phyloP scores from a whole-genome alignment of 2,797 vertebrate species.

The Synanceia verrucosa region DNA sequence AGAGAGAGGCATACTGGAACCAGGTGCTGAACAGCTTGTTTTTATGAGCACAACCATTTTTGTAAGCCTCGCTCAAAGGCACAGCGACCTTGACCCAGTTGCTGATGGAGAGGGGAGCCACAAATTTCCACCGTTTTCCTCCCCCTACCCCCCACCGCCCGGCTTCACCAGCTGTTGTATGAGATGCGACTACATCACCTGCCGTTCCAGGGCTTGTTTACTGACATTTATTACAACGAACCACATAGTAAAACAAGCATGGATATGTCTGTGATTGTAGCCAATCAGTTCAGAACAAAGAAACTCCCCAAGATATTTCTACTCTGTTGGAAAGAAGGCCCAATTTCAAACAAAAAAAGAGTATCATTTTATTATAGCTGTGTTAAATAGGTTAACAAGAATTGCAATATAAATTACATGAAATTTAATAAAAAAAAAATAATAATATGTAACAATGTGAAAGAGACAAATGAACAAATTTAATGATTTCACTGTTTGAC shows the following conservation, averaged over 20 bases:
- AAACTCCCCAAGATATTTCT: background rate
- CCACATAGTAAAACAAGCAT: slow-evolving; percentile 45
- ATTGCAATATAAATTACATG: background rate
- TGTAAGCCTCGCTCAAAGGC: slow-evolving; percentile 46
- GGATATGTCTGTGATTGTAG: slow-evolving; percentile 5
- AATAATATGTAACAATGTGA: background rate
- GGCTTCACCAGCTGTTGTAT: slow-evolving; percentile 67
- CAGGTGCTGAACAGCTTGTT: slow-evolving; percentile 64
- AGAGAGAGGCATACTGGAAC: slow-evolving; percentile 18
- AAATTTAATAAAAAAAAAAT: background rate
- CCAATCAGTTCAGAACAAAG: background rate
- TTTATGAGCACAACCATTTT: slow-evolving; percentile 54
- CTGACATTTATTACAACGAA: slow-evolving; percentile 59
- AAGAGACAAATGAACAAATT: background rate
- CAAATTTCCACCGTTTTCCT: slow-evolving; percentile 8
- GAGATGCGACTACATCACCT: slow-evolving; percentile 62
- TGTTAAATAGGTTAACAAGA: background rate
- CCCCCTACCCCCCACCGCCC: background rate
- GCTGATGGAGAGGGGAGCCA: slow-evolving; percentile 36
- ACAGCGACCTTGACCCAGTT: slow-evolving; percentile 75
- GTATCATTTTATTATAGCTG: background rate
- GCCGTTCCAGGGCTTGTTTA: slow-evolving; percentile 45
- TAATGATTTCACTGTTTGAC: background rate
- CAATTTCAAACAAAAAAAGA: background rate
- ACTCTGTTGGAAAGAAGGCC: background rate